These are phyloP conservation scores for Agrochola lychnidis DNA, from an alignment of 2,888 invertebrate genomes.

Conservation along the genomic window DNA sequence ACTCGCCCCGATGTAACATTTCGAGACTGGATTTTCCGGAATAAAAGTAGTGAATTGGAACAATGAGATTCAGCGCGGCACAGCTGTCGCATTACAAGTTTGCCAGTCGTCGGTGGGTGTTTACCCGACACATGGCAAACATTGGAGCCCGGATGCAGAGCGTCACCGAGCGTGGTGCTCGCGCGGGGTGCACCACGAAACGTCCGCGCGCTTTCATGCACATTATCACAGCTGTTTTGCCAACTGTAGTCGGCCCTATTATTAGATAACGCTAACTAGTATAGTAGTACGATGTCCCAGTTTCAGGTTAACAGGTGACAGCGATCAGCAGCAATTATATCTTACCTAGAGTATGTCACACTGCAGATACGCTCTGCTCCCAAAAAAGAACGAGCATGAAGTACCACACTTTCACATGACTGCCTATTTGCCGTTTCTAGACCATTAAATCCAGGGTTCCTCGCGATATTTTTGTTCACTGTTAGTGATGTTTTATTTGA, in stretches of 20 bases:
- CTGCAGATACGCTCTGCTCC: not conserved
- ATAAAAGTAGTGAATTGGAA: conserved; percentile 77
- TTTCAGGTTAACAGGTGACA: conserved; percentile 44
- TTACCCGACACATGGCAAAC: conserved; percentile 74
- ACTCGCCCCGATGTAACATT: conserved; percentile 80
- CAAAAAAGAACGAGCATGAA: conserved; percentile 1
- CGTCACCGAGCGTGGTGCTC: conserved; percentile 29
- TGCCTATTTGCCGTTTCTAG: conserved; percentile 28
- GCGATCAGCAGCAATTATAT: conserved; percentile 40
- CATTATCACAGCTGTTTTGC: conserved; percentile 70
- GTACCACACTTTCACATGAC: not conserved
- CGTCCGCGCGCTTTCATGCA: conserved; percentile 55
- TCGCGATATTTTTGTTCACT: conserved; percentile 1
- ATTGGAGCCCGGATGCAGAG: conserved; percentile 37
- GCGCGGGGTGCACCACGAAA: conserved; percentile 46
- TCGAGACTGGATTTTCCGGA: conserved; percentile 70
- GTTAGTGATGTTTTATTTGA: not conserved
- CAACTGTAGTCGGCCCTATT: conserved; percentile 67
- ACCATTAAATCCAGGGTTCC: conserved; percentile 20
- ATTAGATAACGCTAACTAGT: conserved; percentile 64
- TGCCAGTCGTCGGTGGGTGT: conserved; percentile 64
- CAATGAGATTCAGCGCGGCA: conserved; percentile 77
- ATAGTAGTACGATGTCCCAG: conserved; percentile 54
- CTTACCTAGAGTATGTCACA: not conserved
- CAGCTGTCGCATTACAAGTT: conserved; percentile 81